Evolutionary conservation across 2,888 invertebrate species (phyloP), one percentile per base, ranked within the genome.

Genomic region (Augochlorella aurata): DNA sequence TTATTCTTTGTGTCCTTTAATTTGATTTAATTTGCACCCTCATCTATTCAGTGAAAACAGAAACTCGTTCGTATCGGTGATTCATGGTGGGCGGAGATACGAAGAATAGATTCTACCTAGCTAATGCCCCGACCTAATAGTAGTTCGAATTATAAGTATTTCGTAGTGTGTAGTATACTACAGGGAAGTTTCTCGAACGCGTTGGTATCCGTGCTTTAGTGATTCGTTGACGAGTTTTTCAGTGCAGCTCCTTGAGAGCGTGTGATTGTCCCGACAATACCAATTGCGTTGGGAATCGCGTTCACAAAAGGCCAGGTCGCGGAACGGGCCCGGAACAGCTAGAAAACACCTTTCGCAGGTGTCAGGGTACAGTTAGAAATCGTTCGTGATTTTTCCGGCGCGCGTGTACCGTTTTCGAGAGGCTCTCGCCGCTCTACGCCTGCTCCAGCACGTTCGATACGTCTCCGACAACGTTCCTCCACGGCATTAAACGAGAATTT

Each of bases 321-420:
- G 21, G 18, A 70, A 54, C 14, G 10, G 16, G n/a, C 16, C 16
- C 52, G 63, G 66, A 77, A 71, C 83, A 87, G 87, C 82, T 85
- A 86, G 85, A 50, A 85, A 85, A 87, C 86, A 61, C 76, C 71
- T 85, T 85, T 67, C 71, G 72, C 83, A 87, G 85, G 85, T 88
- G 79, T 77, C 73, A 84, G 71, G 50, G 74, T 90, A 90, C 91
- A 89, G 90, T 91, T 91, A 90, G 87, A 81, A 89, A 87, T 85
- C 81, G 86, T 86, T 76, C 61, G 75, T 65, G 69, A 90, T 88
- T 89, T 86, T 89, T 88, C 80, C 79, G 47, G 38, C 49, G 58
- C 58, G 44, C 38, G 72, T 84, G 84, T 91, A 91, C 91, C 90
- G 90, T 90, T 91, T 89, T 84, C 82, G 77, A 86, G 74, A 86